Conservation (phyloP, 2,113 vertebrate genomes). For the Cololabis saira region DNA sequence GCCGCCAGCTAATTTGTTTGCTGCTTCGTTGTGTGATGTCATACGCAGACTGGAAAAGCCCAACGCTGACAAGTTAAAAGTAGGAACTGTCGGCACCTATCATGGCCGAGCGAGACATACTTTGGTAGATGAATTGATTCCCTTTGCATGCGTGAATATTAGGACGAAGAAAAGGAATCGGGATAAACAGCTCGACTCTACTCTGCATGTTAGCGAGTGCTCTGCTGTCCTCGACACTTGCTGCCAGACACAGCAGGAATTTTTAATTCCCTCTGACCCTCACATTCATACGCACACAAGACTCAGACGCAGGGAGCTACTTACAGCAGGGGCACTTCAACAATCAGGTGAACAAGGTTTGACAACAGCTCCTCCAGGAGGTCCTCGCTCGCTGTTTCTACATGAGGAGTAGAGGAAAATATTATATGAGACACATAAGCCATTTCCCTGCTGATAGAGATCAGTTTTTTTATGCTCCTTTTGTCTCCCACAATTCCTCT, state of each 20-base stretch:
- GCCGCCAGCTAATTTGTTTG: too few species aligned
- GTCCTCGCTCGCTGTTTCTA: slow-evolving; percentile 86
- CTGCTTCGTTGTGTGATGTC: too few species aligned
- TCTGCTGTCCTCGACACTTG: slow-evolving; percentile 15
- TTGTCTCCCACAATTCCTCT: slow-evolving; percentile 7
- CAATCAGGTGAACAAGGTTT: slow-evolving; percentile 94
- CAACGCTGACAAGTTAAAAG: too few species aligned
- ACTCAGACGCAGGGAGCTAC: slow-evolving; percentile 65
- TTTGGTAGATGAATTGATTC: too few species aligned
- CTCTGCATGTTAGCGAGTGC: too few species aligned
- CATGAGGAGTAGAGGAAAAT: slow-evolving; percentile 22
- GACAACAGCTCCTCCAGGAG: slow-evolving; percentile 94
- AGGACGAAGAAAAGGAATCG: too few species aligned
- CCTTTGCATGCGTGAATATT: too few species aligned
- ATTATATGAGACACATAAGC: slow-evolving; percentile 35
- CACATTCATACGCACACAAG: neutral
- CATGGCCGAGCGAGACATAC: too few species aligned
- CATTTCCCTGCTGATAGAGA: slow-evolving; percentile 14
- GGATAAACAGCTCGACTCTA: too few species aligned
- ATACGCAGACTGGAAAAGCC: too few species aligned
- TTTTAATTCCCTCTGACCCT: slow-evolving; percentile 9
- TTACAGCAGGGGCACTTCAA: slow-evolving; percentile 96
- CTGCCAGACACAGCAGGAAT: neutral
- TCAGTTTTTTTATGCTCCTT: slow-evolving; percentile 11
- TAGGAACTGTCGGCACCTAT: too few species aligned